A percentile compares a stretch with the other conserved stretches of the same genome.
These are phyloP conservation scores for Drosophila pseudotalamancana DNA, from an alignment of 2,888 invertebrate genomes.

Conservation along the genomic window DNA sequence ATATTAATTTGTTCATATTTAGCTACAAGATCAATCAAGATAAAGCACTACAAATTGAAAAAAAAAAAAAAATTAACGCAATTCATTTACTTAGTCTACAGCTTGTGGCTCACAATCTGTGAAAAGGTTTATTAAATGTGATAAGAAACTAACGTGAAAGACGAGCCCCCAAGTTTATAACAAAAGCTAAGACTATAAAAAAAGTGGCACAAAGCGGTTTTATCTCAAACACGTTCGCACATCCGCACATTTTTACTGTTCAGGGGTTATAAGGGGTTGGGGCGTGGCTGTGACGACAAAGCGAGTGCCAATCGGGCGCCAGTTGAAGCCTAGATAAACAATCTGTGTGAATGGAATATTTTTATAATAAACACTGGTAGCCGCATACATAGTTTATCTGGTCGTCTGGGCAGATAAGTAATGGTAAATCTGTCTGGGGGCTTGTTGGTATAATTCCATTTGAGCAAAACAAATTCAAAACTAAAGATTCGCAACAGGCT, in stretches of 20 bases:
- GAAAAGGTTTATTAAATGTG: background rate
- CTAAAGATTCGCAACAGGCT: slow-evolving; percentile 15
- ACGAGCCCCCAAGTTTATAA: slow-evolving; percentile 55
- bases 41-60: background rate
- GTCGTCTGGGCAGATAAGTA: slow-evolving; percentile 37
- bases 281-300: slow-evolving; percentile 13
- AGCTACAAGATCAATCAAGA: too few relatives aligned
- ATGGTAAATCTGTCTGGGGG: slow-evolving; percentile 33
- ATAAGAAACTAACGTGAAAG: slow-evolving; percentile 38
- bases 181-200: background rate
- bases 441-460: slow-evolving; percentile 40
- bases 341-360: slow-evolving; percentile 29
- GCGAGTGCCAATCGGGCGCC: background rate
- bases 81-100: background rate
- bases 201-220: slow-evolving; percentile 28
- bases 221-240: slow-evolving; percentile 13
- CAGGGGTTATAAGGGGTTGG: background rate
- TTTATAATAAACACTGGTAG: slow-evolving; percentile 7
- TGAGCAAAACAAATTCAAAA: slow-evolving; percentile 26
- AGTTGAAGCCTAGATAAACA: slow-evolving; percentile 14
- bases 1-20: too few relatives aligned
- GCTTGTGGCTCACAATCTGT: background rate
- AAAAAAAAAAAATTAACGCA: too few relatives aligned
- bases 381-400: slow-evolving; percentile 23
- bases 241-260: slow-evolving; percentile 2